These are phyloP conservation scores for Eptesicus fuscus DNA, from an alignment of 2,113 vertebrate species.

Conservation along the genomic window DNA sequence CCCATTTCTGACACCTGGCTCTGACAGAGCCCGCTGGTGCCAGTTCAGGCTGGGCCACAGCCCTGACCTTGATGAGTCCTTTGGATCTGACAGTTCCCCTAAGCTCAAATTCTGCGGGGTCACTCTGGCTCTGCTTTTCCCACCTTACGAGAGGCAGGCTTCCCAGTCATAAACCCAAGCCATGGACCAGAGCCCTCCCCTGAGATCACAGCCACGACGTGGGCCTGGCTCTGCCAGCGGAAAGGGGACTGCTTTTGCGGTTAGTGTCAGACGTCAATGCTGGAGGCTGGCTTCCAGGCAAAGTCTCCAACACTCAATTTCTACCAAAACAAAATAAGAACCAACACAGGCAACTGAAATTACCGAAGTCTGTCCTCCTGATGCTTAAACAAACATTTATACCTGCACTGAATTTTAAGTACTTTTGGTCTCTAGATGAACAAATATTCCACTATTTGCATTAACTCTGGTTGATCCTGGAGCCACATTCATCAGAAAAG, in stretches of 20 bases:
- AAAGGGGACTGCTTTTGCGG: conserved; percentile 39
- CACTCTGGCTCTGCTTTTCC: background rate
- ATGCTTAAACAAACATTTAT: conserved; percentile 16
- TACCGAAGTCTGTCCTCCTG: conserved; percentile 29
- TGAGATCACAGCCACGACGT: conserved; percentile 48
- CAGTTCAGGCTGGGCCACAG: conserved; percentile 17
- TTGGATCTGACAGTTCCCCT: background rate
- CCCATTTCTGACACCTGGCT: conserved; percentile 71
- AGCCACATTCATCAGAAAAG: conserved; percentile 32
- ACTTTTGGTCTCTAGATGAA: conserved; percentile 22
- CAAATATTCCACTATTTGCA: conserved; percentile 36
- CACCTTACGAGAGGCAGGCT: conserved; percentile 25
- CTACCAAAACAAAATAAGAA: conserved; percentile 53
- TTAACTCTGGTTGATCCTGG: conserved; percentile 24
- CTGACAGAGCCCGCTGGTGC: background rate
- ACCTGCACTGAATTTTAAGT: conserved; percentile 60
- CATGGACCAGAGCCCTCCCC: conserved; percentile 31
- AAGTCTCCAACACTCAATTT: conserved; percentile 39
- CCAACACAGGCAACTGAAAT: conserved; percentile 48
- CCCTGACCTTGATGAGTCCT: conserved; percentile 1
- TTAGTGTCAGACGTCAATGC: conserved; percentile 60
- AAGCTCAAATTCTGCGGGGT: conserved; percentile 4
- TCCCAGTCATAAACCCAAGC: background rate
- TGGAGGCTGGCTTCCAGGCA: conserved; percentile 53
- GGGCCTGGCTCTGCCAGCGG: background rate